Conservation (phyloP, 2,113 vertebrate genomes). For the Otolemur garnettii region DNA sequence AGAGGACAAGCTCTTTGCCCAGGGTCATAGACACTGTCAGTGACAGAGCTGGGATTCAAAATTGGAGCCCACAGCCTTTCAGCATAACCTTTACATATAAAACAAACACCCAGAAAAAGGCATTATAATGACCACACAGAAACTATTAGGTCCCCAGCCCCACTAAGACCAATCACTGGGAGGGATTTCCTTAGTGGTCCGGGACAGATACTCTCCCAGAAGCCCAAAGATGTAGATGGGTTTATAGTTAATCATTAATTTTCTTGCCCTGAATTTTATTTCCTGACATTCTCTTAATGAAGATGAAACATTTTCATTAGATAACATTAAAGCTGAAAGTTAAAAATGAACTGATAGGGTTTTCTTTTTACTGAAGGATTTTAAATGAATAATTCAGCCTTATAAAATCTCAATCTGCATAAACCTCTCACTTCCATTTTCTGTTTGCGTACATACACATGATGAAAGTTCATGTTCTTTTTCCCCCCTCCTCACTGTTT, state of each 20-base stretch:
- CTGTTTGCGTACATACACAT: neutral
- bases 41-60: neutral
- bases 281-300: neutral
- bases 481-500: fast-evolving
- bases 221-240: neutral
- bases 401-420: neutral
- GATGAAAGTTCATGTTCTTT: neutral
- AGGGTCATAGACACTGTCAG: neutral
- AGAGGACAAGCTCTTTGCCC: neutral
- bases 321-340: neutral
- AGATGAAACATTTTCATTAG: neutral
- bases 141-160: neutral
- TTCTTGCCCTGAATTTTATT: neutral
- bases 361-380: conserved; percentile 27
- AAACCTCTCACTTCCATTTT: neutral
- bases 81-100: neutral
- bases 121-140: neutral
- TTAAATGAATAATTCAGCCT: neutral
- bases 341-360: conserved; percentile 18
- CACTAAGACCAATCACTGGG: neutral
- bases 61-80: neutral
- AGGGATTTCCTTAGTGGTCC: neutral
- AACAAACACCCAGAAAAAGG: neutral
- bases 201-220: neutral
- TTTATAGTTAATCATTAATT: neutral